Evolutionary conservation across 2,797 vertebrate species (phyloP), one percentile per base, ranked within the genome.

Genomic region (Phylloscopus collybita): DNA sequence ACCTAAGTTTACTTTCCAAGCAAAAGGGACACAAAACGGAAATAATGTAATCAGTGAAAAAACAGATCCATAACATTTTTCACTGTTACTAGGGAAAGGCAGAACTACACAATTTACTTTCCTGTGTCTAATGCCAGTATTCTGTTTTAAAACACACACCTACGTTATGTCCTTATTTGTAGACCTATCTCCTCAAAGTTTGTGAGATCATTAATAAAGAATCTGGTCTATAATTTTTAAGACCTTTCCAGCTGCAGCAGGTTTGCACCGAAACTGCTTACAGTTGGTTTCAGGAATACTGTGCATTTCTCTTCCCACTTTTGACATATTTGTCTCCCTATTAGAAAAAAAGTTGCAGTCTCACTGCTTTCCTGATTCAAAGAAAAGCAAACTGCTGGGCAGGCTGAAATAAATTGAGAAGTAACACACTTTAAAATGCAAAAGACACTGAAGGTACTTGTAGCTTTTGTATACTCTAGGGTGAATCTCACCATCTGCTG

Each of bases 401-500:
- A 78, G 84, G 61, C 32, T 89, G 80, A 83, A 87, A 40, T 36
- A 49, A 86, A 36, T 0, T 44, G 80, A 88, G 76, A 86, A 67
- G 64, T 13, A 62, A 30, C 2, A 25, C 23, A 72, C 38, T 95
- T 90, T 70, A 86, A 91, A 93, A 96, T 54, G 81, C 56, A 71
- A 61, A 91, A 79, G 80, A 21, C 66, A 47, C 30, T 62, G 54
- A 95, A 84, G 29, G 47, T 81, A 79, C 30, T 72, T 49, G 62
- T 38, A 84, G 72, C 47, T 91, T 16, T 85, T 66, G 83, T 86
- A 27, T 71, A 70, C 59, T 66, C 49, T 3, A 49, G 83, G 69
- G 71, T 54, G 60, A 95, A 81, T 80, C 73, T 78, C 87, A 79
- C 93, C 92, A 95, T 97, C 92, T 96, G 93, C 86, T 86, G 9